Percentiles rank a stretch among this genome's conserved stretches.
phyloP scores from a whole-genome alignment of 2,113 vertebrate genomes.

The Merops nubicus region DNA sequence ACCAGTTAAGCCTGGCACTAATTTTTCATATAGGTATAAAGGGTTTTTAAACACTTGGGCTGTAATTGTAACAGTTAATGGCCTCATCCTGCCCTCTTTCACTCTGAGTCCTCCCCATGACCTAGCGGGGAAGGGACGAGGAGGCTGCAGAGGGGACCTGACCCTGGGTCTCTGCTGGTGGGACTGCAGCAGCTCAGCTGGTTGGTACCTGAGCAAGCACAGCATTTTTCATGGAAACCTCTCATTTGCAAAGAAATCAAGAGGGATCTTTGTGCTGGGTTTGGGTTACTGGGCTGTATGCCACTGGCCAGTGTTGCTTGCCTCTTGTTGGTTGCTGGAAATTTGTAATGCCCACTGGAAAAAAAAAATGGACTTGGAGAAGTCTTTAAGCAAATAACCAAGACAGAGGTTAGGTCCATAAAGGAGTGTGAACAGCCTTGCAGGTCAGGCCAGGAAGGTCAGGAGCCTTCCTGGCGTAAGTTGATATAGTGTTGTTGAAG shows the following conservation, averaged over 20 bases:
- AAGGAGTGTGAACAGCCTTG: not conserved
- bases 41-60: not conserved
- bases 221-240: not conserved
- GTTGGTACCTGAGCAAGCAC: rapidly evolving
- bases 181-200: not conserved
- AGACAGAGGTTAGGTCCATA: not conserved
- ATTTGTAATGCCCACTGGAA: not conserved
- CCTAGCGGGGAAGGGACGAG: not conserved
- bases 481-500: not conserved
- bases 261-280: not conserved
- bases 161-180: not conserved
- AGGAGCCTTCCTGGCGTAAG: not conserved
- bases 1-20: conserved; percentile 35
- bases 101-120: rapidly evolving
- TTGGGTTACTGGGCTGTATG: not conserved
- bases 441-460: not conserved
- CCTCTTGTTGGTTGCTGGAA: conserved; percentile 17
- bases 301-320: not conserved
- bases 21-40: conserved; percentile 40
- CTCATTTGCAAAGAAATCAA: not conserved
- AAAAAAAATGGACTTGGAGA: not conserved
- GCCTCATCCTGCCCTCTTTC: not conserved
- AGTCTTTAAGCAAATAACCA: conserved; percentile 23
- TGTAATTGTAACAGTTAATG: not conserved
- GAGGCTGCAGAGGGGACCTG: too few relatives aligned